Conservation (phyloP, 2,797 vertebrate species). For the Spheniscus humboldti region DNA sequence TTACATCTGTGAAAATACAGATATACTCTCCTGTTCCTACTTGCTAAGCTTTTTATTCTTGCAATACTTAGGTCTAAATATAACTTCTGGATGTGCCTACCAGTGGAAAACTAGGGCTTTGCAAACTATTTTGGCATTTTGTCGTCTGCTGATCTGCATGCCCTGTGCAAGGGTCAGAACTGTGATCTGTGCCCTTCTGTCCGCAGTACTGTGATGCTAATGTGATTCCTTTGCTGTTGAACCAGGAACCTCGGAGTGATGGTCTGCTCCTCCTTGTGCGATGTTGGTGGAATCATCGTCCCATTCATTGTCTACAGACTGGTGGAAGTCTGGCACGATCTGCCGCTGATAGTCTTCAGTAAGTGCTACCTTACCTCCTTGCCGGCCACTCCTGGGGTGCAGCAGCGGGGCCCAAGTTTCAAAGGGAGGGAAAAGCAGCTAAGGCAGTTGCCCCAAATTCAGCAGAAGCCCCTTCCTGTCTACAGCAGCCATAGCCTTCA, state of each 20-base stretch:
- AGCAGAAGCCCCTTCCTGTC: background rate
- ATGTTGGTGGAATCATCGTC: slow-evolving; percentile 85
- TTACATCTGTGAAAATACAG: background rate
- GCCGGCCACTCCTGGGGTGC: fast-evolving
- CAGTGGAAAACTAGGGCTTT: background rate
- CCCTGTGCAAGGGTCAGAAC: background rate
- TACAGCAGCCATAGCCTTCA: background rate
- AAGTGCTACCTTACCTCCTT: slow-evolving; percentile 14
- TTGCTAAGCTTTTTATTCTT: background rate
- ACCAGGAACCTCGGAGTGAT: slow-evolving; percentile 87
- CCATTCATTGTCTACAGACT: slow-evolving; percentile 91
- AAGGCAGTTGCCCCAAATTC: background rate
- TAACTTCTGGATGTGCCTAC: background rate
- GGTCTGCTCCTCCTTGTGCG: slow-evolving; percentile 87
- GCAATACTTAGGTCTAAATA: background rate
- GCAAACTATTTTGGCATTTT: background rate
- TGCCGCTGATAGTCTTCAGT: slow-evolving; percentile 92
- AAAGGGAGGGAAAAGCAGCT: background rate
- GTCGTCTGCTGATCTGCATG: background rate
- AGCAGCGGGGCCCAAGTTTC: background rate
- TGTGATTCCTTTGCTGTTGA: background rate
- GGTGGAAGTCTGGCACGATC: slow-evolving; percentile 82
- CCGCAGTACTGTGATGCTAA: background rate
- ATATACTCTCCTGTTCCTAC: background rate
- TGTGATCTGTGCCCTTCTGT: background rate